A percentile compares a stretch with the other conserved stretches of the same genome.
Conservation (phyloP, 2,797 vertebrate species). For the Crotalus adamanteus region DNA sequence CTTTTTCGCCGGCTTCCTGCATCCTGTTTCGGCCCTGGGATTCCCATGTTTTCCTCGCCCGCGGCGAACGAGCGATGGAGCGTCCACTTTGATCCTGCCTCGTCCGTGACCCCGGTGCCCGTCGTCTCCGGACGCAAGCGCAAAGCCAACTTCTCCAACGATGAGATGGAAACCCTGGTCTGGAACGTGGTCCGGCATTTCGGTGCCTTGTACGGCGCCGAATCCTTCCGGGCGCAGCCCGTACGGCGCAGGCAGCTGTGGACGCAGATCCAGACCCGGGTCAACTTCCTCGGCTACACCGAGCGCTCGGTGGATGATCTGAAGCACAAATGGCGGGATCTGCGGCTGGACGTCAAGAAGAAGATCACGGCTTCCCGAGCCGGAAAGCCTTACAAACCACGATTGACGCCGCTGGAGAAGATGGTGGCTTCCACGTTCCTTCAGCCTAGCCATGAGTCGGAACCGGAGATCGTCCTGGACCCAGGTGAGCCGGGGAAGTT, state of each 20-base stretch:
- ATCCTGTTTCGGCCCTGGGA: slow-evolving; percentile 51
- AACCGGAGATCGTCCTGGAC: slow-evolving; percentile 67
- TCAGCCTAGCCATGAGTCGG: slow-evolving; percentile 58
- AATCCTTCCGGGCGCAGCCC: slow-evolving; percentile 69
- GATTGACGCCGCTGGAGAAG: slow-evolving; percentile 65
- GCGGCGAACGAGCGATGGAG: slow-evolving; percentile 61
- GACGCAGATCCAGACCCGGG: slow-evolving; percentile 69
- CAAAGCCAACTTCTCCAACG: slow-evolving; percentile 73
- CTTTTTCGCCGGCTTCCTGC: slow-evolving; percentile 47
- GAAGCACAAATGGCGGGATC: slow-evolving; percentile 72
- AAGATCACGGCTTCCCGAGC: slow-evolving; percentile 65
- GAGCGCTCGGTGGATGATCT: slow-evolving; percentile 72
- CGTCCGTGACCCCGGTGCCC: slow-evolving; percentile 55
- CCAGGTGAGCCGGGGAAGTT: slow-evolving; percentile 51
- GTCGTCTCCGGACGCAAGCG: slow-evolving; percentile 65
- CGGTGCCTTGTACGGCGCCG: slow-evolving; percentile 68
- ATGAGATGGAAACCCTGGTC: slow-evolving; percentile 70
- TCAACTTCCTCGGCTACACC: slow-evolving; percentile 71
- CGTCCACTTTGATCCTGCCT: slow-evolving; percentile 60
- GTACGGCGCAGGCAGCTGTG: slow-evolving; percentile 70
- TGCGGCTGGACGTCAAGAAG: slow-evolving; percentile 69
- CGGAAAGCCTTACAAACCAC: slow-evolving; percentile 58
- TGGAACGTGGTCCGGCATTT: slow-evolving; percentile 71
- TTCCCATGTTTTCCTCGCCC: slow-evolving; percentile 59
- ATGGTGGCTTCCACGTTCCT: slow-evolving; percentile 66